Conservation (phyloP, 2,113 vertebrate species). For the Desmodus rotundus region DNA sequence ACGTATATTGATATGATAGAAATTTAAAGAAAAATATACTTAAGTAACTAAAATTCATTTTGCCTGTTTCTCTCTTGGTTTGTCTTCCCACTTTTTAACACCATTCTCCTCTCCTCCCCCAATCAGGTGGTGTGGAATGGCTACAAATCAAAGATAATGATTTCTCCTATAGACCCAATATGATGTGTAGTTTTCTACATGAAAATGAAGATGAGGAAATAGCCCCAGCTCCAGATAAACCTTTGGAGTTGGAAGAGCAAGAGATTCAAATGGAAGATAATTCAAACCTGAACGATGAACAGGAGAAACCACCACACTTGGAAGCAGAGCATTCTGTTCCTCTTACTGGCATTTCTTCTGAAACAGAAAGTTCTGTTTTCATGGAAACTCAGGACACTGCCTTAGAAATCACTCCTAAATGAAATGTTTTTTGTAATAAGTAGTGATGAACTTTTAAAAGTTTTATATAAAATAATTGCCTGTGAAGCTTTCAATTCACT, state of each 20-base stretch:
- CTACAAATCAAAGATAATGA: conserved; percentile 85
- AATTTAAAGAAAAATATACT: not conserved
- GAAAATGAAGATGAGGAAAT: conserved; percentile 81
- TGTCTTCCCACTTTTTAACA: not conserved
- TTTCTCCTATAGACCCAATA: conserved; percentile 79
- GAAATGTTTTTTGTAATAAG: conserved; percentile 20
- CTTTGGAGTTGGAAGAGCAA: conserved; percentile 75
- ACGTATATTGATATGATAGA: not conserved
- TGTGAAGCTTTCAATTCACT: not conserved
- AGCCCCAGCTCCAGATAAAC: conserved; percentile 72
- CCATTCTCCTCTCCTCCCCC: conserved; percentile 8
- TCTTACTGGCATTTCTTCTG: conserved; percentile 60
- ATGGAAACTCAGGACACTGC: conserved; percentile 60
- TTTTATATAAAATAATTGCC: conserved; percentile 20
- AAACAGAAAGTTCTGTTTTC: conserved; percentile 65
- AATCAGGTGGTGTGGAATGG: conserved; percentile 83
- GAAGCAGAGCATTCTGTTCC: conserved; percentile 60
- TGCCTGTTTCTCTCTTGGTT: not conserved
- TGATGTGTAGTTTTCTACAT: conserved; percentile 82
- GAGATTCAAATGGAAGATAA: conserved; percentile 69
- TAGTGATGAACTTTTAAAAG: not conserved
- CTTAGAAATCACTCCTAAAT: conserved; percentile 63
- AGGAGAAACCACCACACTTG: conserved; percentile 54
- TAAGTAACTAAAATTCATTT: not conserved
- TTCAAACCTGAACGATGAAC: conserved; percentile 55